Conservation (phyloP, 2,113 vertebrate genomes). For the Oreotrochilus melanogaster region DNA sequence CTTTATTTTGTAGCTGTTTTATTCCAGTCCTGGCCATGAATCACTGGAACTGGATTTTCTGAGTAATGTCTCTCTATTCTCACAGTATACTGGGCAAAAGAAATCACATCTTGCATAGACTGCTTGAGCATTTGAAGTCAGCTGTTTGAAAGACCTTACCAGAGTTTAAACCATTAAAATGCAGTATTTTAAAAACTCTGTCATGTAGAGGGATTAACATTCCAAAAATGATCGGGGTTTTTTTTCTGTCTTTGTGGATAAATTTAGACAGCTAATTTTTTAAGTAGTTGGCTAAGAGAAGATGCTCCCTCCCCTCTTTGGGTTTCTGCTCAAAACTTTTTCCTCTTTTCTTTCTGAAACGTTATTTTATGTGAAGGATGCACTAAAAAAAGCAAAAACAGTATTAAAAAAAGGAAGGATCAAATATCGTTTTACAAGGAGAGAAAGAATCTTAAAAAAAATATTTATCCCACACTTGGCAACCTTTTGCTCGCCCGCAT, state of each 20-base stretch:
- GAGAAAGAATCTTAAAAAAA: conserved; percentile 30
- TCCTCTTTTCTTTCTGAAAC: neutral
- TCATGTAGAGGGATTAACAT: conserved; percentile 26
- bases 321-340: neutral
- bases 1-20: conserved; percentile 8
- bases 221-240: neutral
- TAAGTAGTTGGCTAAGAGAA: neutral
- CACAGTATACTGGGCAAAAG: neutral
- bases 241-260: conserved; percentile 29
- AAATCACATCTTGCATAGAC: neutral
- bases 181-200: conserved; percentile 11
- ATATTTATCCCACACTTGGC: conserved; percentile 68
- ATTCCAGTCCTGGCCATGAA: conserved; percentile 7
- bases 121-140: conserved; percentile 8
- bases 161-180: conserved; percentile 46
- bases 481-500: conserved; percentile 55
- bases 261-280: conserved; percentile 38
- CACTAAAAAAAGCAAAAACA: neutral
- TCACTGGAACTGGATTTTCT: conserved; percentile 58
- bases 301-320: neutral
- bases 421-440: conserved; percentile 29
- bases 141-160: conserved; percentile 4
- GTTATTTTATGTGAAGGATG: neutral
- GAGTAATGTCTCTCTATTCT: conserved; percentile 3
- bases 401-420: neutral